Evolutionary conservation across 2,113 vertebrate species (phyloP).

Genomic region (Alligator sinensis): DNA sequence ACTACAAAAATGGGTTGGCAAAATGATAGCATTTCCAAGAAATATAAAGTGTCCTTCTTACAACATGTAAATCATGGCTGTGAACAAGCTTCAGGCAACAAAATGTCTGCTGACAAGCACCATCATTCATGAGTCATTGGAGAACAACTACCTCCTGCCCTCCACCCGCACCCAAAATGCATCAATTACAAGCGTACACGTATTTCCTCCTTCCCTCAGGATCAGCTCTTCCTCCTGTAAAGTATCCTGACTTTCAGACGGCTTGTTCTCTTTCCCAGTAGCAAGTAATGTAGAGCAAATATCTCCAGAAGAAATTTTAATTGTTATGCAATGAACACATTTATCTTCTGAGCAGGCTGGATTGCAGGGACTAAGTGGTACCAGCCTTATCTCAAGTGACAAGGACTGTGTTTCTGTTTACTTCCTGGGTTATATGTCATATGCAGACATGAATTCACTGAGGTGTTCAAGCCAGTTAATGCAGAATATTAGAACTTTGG

Average conservation of each 20-base stretch:
- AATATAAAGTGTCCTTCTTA: no score
- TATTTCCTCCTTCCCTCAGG: background rate
- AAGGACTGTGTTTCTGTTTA: slow-evolving; percentile 10
- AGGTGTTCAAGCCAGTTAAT: slow-evolving; percentile 33
- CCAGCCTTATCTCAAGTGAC: background rate
- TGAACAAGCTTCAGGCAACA: background rate
- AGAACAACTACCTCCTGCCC: slow-evolving; percentile 4
- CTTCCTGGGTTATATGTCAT: slow-evolving; percentile 18
- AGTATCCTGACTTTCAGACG: background rate
- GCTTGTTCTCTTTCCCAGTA: background rate
- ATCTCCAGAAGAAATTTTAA: slow-evolving; percentile 30
- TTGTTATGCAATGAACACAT: slow-evolving; percentile 28
- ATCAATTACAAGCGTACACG: background rate
- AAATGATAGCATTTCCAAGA: background rate
- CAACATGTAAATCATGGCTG: background rate
- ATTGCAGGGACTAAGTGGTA: background rate
- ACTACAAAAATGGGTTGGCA: background rate
- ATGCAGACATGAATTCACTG: slow-evolving; percentile 1
- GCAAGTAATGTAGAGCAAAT: background rate
- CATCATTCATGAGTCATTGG: slow-evolving; percentile 29
- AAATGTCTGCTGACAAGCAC: slow-evolving; percentile 47
- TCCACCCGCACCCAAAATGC: background rate
- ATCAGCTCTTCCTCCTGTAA: background rate
- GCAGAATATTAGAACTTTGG: slow-evolving; percentile 31
- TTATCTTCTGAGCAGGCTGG: slow-evolving; percentile 39